phyloP scores from a whole-genome alignment of 2,888 invertebrate genomes.

The Apocheima hispidaria region DNA sequence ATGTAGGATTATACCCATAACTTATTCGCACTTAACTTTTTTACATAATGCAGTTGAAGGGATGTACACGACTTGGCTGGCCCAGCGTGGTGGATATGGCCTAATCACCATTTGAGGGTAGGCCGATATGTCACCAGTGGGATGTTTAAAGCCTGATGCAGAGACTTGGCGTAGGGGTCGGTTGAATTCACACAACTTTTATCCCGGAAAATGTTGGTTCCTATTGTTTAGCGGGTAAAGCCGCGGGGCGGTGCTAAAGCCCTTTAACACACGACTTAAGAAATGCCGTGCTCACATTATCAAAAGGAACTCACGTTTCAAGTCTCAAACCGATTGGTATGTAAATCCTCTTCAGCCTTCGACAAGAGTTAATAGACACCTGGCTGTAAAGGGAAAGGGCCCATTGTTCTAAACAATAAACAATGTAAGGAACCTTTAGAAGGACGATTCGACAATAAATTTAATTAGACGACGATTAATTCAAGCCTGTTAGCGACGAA shows the following conservation, averaged over 20 bases:
- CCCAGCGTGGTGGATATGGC: too few relatives aligned
- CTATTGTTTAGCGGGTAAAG: neutral
- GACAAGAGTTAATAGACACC: constrained; percentile 12
- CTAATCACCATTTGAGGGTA: too few relatives aligned
- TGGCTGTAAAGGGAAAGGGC: constrained; percentile 6
- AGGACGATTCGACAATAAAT: constrained; percentile 5
- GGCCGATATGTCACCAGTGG: too few relatives aligned
- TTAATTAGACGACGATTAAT: constrained; percentile 14
- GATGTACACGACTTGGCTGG: too few relatives aligned
- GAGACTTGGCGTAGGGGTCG: too few relatives aligned
- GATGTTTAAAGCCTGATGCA: too few relatives aligned
- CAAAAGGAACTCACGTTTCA: constrained; percentile 8
- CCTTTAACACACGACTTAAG: neutral
- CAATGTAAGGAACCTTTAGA: constrained; percentile 4
- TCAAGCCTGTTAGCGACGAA: constrained; percentile 2
- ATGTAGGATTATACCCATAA: too few relatives aligned
- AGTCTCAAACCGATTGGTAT: constrained; percentile 2
- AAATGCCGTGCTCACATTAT: neutral
- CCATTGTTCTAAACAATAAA: constrained; percentile 11
- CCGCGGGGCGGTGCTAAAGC: neutral
- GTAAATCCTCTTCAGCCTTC: constrained; percentile 4
- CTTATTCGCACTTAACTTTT: too few relatives aligned
- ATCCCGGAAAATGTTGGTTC: too few relatives aligned
- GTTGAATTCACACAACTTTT: too few relatives aligned
- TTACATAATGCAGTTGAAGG: too few relatives aligned